Base-by-base conservation (phyloP, 2,888 invertebrate species). In the Hoplodrina blanda region DNA sequence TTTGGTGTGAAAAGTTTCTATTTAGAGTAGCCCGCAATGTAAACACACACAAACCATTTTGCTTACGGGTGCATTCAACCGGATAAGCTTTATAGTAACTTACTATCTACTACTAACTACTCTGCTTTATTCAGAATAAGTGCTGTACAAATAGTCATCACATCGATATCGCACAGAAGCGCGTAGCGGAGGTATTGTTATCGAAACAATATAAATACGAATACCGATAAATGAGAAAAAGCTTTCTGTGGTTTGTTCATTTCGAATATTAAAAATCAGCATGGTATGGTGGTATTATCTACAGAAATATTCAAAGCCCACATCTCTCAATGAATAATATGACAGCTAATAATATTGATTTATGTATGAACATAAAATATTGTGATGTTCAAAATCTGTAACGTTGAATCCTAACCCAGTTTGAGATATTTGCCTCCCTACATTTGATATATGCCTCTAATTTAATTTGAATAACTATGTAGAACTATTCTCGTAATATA, bases 391-490 rank as follows among this genome's bases (percentile, higher is more conserved):
- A 33, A 73, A 73, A 59, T 76, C 60, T 61, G 5, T 17, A 30
- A 6, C 10, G 11, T 15, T 37, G 20, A 54, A 49, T n/a, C 13
- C 7, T 19, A 37, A 49, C n/a, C 41, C 7, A 37, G 17, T 57
- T 62, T 19, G 10, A 25, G n/a, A 60, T 60, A 60, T 66, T 44
- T 44, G 41, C 37, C n/a, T 11, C 49, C 20, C 41, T n/a, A 65
- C 41, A 64, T 80, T 76, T 49, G 52, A 67, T 64, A 30, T 49
- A 46, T 41, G 49, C n/a, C 19, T 50, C 56, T 66, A 64, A 76
- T 67, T 54, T 4, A 61, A 76, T 56, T 62, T 7, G 0, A 1
- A 52, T 50, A 53, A 57, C 61, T 69, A 53, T 62, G 37, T 57
- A 41, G 49, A 76, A 66, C 53, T 66, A 62, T 69, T 52, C 53